A percentile compares a stretch with the other conserved stretches of the same genome.
phyloP scores from a whole-genome alignment of 2,797 vertebrate species.

The Enteromius fasciolatus region DNA sequence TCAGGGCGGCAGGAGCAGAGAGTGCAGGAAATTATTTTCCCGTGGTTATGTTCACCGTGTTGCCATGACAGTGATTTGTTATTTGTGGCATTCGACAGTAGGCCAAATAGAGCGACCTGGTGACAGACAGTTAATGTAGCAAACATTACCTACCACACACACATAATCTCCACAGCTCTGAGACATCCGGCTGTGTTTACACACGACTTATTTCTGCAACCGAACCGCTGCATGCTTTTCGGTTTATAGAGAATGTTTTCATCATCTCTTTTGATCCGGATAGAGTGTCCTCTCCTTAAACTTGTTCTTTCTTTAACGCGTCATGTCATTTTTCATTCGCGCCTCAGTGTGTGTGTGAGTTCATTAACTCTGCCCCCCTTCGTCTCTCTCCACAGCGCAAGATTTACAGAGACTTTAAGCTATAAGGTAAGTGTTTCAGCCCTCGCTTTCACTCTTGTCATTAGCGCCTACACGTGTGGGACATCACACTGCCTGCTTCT shows the following conservation, averaged over 20 bases:
- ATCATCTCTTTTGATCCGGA: background rate
- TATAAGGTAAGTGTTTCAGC: constrained; percentile 74
- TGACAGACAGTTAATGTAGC: constrained; percentile 35
- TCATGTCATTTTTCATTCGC: constrained; percentile 34
- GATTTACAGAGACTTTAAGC: constrained; percentile 74
- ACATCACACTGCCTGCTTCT: constrained; percentile 12
- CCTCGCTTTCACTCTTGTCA: constrained; percentile 38
- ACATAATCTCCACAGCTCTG: constrained; percentile 1
- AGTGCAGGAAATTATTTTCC: constrained; percentile 35
- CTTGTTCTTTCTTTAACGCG: background rate
- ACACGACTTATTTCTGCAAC: background rate
- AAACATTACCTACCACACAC: constrained; percentile 29
- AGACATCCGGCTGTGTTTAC: constrained; percentile 2
- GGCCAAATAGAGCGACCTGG: constrained; percentile 7
- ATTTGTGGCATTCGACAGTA: constrained; percentile 47
- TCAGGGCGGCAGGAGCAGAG: constrained; percentile 19
- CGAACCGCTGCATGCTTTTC: background rate
- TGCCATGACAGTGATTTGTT: constrained; percentile 61
- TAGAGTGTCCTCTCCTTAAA: constrained; percentile 2
- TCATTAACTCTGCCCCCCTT: constrained; percentile 26
- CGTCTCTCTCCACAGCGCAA: constrained; percentile 67
- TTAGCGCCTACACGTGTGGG: constrained; percentile 39
- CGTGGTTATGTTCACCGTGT: constrained; percentile 57
- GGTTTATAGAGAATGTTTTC: background rate
- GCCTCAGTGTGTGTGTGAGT: constrained; percentile 20